Evolutionary conservation across 1,140 invertebrate genomes (phyloP).

Genomic region (Hesperophylax magnus): DNA sequence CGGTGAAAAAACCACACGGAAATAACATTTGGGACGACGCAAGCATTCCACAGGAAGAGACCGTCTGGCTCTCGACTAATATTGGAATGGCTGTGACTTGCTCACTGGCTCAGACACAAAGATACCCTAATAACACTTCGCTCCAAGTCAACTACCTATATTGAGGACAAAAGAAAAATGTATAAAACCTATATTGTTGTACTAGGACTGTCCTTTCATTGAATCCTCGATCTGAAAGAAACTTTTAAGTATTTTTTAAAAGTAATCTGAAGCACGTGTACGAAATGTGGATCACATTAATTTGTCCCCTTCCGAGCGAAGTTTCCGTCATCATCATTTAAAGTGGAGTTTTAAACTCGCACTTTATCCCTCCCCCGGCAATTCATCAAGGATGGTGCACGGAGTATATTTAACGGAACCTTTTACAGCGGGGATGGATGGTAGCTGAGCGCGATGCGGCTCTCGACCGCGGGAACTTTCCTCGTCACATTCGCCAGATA

Average conservation of each 20-base stretch:
- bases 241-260: no score
- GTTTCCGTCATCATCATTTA: constrained; percentile 35
- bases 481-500: constrained; percentile 16
- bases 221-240: no score
- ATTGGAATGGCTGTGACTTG: constrained; percentile 26
- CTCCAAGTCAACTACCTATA: no score
- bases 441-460: background rate
- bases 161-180: no score
- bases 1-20: constrained; percentile 25
- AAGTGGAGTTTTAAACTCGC: constrained; percentile 2
- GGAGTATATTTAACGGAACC: constrained; percentile 4
- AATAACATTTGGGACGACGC: constrained; percentile 37
- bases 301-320: background rate
- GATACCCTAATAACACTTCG: constrained; percentile 11
- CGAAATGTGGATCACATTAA: background rate
- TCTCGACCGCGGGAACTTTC: constrained; percentile 24
- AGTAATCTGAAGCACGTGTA: background rate
- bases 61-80: constrained; percentile 35
- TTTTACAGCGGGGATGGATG: background rate
- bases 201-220: no score
- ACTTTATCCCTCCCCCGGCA: constrained; percentile 15
- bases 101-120: background rate
- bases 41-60: constrained; percentile 2
- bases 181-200: no score
- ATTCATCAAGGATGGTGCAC: background rate